Evolutionary conservation across 2,888 invertebrate genomes (phyloP).

Genomic region (Abrostola triplasia): DNA sequence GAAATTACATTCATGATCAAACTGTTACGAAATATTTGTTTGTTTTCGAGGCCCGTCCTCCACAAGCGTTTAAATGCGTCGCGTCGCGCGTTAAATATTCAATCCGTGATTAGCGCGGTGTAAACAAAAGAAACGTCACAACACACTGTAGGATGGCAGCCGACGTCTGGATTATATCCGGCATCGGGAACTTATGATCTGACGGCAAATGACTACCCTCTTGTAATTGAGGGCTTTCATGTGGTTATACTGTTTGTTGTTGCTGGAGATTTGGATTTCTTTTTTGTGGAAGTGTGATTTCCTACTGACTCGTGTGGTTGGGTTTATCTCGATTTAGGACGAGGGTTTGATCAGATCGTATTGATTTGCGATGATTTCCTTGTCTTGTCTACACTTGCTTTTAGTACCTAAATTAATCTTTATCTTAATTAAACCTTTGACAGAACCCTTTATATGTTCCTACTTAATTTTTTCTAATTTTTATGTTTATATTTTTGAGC

Average conservation of each 20-base stretch:
- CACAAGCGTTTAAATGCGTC: slow-evolving; percentile 23
- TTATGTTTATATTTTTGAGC: no score
- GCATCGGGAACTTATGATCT: slow-evolving; percentile 46
- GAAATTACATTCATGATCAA: slow-evolving; percentile 41
- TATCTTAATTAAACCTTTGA: no score
- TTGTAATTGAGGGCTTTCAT: slow-evolving; percentile 16
- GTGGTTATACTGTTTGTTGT: slow-evolving; percentile 4
- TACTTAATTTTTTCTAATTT: no score
- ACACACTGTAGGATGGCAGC: slow-evolving; percentile 30
- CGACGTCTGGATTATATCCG: slow-evolving; percentile 56
- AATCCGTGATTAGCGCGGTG: slow-evolving; percentile 45
- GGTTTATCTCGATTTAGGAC: no score
- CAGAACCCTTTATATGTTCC: no score
- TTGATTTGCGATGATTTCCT: no score
- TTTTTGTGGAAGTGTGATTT: slow-evolving; percentile 3
- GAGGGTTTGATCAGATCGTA: no score
- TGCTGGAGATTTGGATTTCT: slow-evolving; percentile 9
- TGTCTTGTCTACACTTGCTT: no score
- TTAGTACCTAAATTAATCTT: no score
- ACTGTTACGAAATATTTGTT: slow-evolving; percentile 32
- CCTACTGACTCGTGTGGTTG: background rate
- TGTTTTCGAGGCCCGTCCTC: slow-evolving; percentile 33
- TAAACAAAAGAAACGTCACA: slow-evolving; percentile 49
- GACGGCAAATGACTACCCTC: slow-evolving; percentile 33
- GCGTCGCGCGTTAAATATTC: slow-evolving; percentile 46